A percentile compares a stretch with the other conserved stretches of the same genome.
Conservation (phyloP, 2,113 vertebrate genomes). For the Bubo bubo region DNA sequence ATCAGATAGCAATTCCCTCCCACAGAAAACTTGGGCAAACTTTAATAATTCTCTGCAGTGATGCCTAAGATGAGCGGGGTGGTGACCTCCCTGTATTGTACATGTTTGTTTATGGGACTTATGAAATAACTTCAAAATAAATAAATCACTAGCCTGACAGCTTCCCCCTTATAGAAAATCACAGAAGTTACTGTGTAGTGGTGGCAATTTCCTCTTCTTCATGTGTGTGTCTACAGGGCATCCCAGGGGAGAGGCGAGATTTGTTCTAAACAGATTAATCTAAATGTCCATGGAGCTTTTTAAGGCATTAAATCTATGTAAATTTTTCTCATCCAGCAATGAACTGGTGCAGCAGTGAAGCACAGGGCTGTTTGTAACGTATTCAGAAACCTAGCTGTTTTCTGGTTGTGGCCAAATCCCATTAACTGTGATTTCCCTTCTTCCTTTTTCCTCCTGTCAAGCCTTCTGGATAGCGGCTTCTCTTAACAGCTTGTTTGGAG, state of each 20-base stretch:
- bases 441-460: slow-evolving; percentile 36
- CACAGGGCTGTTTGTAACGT: neutral
- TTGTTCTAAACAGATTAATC: slow-evolving; percentile 30
- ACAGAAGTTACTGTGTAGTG: neutral
- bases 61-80: neutral
- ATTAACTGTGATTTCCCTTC: slow-evolving; percentile 47
- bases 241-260: neutral
- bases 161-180: slow-evolving; percentile 6
- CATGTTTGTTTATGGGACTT: neutral
- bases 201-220: neutral
- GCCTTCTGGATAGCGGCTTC: slow-evolving; percentile 26
- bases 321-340: slow-evolving; percentile 18
- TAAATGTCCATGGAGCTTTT: slow-evolving; percentile 19
- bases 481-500: slow-evolving; percentile 39
- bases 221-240: neutral
- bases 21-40: neutral
- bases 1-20: neutral
- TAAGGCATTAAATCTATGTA: slow-evolving; percentile 29
- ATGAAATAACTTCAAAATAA: neutral
- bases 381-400: slow-evolving; percentile 23
- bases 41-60: neutral
- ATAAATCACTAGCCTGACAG: neutral
- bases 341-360: slow-evolving; percentile 17
- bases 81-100: neutral
- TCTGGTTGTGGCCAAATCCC: slow-evolving; percentile 29